A percentile compares a stretch with the other conserved stretches of the same genome.
phyloP scores from a whole-genome alignment of 2,113 vertebrate genomes.

The Andinoacara biseriatus region DNA sequence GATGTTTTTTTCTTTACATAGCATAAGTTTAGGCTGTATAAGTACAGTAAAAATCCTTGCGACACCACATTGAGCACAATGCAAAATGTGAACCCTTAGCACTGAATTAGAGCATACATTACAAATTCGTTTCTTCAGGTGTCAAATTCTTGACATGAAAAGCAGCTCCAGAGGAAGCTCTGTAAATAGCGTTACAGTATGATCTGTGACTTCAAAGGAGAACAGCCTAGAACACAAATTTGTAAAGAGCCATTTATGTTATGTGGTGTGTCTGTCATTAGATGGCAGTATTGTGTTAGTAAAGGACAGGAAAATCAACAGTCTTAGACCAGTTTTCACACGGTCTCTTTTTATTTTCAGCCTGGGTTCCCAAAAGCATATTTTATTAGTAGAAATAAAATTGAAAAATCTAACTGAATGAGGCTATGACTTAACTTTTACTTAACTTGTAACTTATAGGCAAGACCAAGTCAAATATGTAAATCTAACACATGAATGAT shows the following conservation, averaged over 20 bases:
- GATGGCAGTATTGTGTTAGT: slow-evolving; percentile 77
- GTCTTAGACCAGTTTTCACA: background rate
- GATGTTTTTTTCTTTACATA: background rate
- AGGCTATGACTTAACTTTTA: background rate
- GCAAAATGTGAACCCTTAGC: background rate
- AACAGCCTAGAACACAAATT: background rate
- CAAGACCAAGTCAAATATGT: background rate
- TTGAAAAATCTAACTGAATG: background rate
- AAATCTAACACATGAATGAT: background rate
- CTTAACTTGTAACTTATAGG: too few relatives aligned
- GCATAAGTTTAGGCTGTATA: background rate
- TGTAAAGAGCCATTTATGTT: background rate
- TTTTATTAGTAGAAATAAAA: background rate
- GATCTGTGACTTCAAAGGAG: background rate
- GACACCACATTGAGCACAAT: background rate
- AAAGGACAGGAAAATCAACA: background rate
- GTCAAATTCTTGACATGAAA: background rate
- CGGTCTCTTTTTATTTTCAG: background rate
- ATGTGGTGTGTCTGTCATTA: slow-evolving; percentile 53
- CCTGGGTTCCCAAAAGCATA: background rate
- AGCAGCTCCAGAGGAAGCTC: too few relatives aligned
- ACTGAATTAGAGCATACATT: background rate
- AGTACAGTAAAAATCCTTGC: background rate
- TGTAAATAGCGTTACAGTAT: too few relatives aligned
- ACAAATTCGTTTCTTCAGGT: background rate